Evolutionary conservation across 2,113 vertebrate genomes (phyloP).

Genomic region (Odontophorus gujanensis): DNA sequence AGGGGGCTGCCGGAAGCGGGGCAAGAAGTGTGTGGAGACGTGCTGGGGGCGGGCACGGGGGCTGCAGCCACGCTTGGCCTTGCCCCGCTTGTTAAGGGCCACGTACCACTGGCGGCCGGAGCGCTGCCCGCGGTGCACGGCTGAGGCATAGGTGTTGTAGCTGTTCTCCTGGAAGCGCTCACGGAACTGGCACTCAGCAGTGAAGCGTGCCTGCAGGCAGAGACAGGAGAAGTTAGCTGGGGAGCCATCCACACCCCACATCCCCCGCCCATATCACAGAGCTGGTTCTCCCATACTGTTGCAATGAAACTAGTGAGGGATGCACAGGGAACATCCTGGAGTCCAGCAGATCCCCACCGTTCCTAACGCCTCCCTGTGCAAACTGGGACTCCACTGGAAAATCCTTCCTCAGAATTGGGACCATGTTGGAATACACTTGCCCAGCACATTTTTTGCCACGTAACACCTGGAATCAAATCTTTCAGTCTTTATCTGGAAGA

Average conservation of each 20-base stretch:
- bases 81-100: slow-evolving; percentile 96
- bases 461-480: background rate
- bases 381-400: background rate
- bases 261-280: background rate
- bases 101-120: slow-evolving; percentile 93
- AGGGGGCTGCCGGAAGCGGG: slow-evolving; percentile 82
- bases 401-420: background rate
- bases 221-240: background rate
- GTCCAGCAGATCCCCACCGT: rapidly evolving
- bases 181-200: slow-evolving; percentile 93
- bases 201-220: slow-evolving; percentile 82
- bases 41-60: slow-evolving; percentile 93
- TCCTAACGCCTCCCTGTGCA: rapidly evolving
- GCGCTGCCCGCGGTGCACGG: slow-evolving; percentile 83
- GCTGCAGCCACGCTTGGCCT: slow-evolving; percentile 94
- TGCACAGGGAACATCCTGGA: rapidly evolving
- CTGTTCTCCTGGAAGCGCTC: slow-evolving; percentile 99
- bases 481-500: background rate
- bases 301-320: no score
- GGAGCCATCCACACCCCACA: rapidly evolving
- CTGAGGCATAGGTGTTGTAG: slow-evolving; percentile 97
- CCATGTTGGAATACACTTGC: background rate
- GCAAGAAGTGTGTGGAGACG: slow-evolving; percentile 93
- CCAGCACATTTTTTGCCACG: rapidly evolving
- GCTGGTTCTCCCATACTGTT: background rate